Evolutionary conservation across 2,888 invertebrate genomes (phyloP).

Genomic region (Chesias legatella): DNA sequence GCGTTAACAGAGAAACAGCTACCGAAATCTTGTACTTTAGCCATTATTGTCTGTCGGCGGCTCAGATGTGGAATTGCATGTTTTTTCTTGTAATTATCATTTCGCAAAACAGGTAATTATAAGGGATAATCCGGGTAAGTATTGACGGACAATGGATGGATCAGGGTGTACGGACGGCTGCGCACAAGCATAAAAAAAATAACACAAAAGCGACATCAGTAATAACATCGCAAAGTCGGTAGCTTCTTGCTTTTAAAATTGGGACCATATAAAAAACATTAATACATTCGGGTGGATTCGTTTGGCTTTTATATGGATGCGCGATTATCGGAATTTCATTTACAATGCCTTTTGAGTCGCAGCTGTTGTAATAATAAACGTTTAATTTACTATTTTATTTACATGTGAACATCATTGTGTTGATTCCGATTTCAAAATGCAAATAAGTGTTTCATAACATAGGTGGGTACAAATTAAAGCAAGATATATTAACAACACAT

Average conservation of each 20-base stretch:
- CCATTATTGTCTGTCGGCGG: conserved; percentile 51
- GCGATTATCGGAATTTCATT: conserved; percentile 37
- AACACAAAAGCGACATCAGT: conserved; percentile 60
- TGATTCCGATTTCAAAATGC: too few species aligned
- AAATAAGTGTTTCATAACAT: too few species aligned
- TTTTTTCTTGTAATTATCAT: conserved; percentile 61
- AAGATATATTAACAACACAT: too few species aligned
- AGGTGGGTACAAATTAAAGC: too few species aligned
- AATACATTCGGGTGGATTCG: conserved; percentile 40
- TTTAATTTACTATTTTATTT: conserved; percentile 8
- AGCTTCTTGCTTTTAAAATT: conserved; percentile 74
- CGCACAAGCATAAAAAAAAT: conserved; percentile 44
- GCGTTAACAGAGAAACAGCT: conserved; percentile 1
- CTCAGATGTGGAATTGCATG: conserved; percentile 47
- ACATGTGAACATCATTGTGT: conserved; percentile 2
- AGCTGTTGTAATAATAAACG: conserved; percentile 38
- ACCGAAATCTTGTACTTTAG: conserved; percentile 16
- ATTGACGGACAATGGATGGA: conserved; percentile 58
- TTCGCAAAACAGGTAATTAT: conserved; percentile 75
- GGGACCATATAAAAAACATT: conserved; percentile 51
- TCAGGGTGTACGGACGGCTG: conserved; percentile 54
- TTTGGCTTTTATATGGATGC: conserved; percentile 37
- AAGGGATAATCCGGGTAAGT: conserved; percentile 67
- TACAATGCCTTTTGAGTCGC: conserved; percentile 36
- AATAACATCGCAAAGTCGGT: conserved; percentile 76